These are phyloP conservation scores for Liasis olivaceus DNA, from an alignment of 2,797 vertebrate species.

Conservation along the genomic window DNA sequence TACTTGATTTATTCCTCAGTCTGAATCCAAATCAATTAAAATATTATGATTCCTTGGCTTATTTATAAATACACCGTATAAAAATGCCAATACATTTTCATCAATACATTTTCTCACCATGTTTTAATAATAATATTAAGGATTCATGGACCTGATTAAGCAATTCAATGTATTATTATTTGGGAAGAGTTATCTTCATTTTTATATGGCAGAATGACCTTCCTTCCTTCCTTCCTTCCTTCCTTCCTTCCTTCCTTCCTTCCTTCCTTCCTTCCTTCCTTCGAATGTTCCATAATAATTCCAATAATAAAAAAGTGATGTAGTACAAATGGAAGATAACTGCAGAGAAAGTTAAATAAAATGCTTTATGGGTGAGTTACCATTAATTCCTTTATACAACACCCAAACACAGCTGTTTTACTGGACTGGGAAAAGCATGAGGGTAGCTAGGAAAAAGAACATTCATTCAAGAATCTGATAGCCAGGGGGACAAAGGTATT, in stretches of 20 bases:
- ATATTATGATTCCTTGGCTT: not conserved
- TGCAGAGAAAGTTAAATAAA: too few species aligned
- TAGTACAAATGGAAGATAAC: too few species aligned
- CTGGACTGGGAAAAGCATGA: too few species aligned
- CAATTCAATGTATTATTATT: not conserved
- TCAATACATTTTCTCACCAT: not conserved
- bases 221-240: too few species aligned
- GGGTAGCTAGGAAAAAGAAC: too few species aligned
- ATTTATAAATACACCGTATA: not conserved
- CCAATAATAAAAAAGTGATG: not conserved
- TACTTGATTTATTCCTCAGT: not conserved
- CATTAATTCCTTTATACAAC: too few species aligned
- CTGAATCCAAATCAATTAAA: not conserved
- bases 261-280: too few species aligned
- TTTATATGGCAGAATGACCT: not conserved
- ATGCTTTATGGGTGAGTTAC: not conserved
- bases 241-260: too few species aligned
- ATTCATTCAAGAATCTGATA: too few species aligned
- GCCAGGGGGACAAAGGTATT: too few species aligned
- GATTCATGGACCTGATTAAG: not conserved
- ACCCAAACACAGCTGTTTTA: too few species aligned
- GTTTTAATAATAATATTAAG: not conserved
- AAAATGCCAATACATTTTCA: not conserved
- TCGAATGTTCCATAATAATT: not conserved
- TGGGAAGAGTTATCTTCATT: not conserved